These are phyloP conservation scores for Muscina levida DNA, from an alignment of 2,888 invertebrate species.

Conservation along the genomic window DNA sequence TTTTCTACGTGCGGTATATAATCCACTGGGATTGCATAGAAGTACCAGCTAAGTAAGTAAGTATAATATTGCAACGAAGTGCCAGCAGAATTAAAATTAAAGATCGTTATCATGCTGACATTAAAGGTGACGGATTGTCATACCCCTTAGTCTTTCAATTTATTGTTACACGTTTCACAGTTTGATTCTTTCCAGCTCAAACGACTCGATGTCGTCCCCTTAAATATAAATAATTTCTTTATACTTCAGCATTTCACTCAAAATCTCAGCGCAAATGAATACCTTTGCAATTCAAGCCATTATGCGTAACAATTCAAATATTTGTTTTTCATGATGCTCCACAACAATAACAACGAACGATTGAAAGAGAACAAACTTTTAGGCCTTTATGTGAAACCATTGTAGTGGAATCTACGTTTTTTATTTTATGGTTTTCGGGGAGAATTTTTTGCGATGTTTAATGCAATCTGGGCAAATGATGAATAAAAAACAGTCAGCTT, in stretches of 20 bases:
- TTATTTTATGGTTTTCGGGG: not conserved
- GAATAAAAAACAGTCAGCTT: not conserved
- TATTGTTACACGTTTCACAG: too few relatives aligned
- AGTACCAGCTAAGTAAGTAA: too few relatives aligned
- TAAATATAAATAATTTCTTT: too few relatives aligned
- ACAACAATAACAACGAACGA: not conserved
- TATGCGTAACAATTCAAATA: constrained; percentile 25
- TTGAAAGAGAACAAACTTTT: not conserved
- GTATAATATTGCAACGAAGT: too few relatives aligned
- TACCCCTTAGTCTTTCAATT: too few relatives aligned
- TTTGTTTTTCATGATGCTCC: not conserved
- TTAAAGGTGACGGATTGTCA: too few relatives aligned
- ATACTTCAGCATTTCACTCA: not conserved
- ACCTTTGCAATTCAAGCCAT: not conserved
- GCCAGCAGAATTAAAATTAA: too few relatives aligned
- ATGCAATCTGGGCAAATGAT: not conserved
- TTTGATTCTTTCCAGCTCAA: too few relatives aligned
- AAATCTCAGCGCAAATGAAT: not conserved
- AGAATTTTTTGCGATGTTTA: constrained; percentile 4
- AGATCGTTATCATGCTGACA: too few relatives aligned
- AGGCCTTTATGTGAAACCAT: not conserved
- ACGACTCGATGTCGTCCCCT: too few relatives aligned
- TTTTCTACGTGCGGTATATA: too few relatives aligned
- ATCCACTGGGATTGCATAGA: too few relatives aligned
- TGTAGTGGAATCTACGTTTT: not conserved